Percentiles rank a stretch among this genome's conserved stretches.
These are phyloP conservation scores for Neomorphus geoffroyi DNA, from an alignment of 2,797 vertebrate species.

Conservation along the genomic window DNA sequence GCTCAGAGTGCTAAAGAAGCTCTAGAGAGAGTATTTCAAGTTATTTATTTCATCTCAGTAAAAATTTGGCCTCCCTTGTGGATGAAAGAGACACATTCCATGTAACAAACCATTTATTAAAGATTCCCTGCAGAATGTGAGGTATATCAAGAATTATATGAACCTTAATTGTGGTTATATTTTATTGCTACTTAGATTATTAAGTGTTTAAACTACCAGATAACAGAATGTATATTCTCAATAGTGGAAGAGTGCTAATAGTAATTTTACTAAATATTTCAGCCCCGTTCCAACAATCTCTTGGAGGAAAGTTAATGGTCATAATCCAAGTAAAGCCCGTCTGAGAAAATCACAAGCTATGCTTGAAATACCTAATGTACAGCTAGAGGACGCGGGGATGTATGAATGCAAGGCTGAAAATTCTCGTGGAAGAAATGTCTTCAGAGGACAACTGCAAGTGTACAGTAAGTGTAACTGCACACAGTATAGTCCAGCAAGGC, in stretches of 20 bases:
- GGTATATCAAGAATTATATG: conserved; percentile 44
- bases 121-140: conserved; percentile 42
- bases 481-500: not conserved
- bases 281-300: conserved; percentile 97
- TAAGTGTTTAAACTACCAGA: conserved; percentile 74
- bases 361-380: conserved; percentile 94
- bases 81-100: not conserved
- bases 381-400: conserved; percentile 90
- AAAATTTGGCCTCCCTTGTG: not conserved
- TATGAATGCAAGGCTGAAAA: conserved; percentile 98
- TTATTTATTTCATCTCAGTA: not conserved
- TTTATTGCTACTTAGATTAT: conserved; percentile 73
- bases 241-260: conserved; percentile 54
- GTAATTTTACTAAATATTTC: conserved; percentile 61
- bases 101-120: conserved; percentile 24
- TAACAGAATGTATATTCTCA: conserved; percentile 63
- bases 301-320: conserved; percentile 95
- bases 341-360: conserved; percentile 95
- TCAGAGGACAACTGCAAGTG: conserved; percentile 94
- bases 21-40: not conserved
- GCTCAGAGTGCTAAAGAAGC: not conserved
- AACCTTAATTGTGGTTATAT: conserved; percentile 69
- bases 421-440: conserved; percentile 89
- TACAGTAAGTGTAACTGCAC: conserved; percentile 87
- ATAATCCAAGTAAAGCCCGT: conserved; percentile 92